Percentiles rank a stretch among this genome's conserved stretches.
phyloP scores from a whole-genome alignment of 1,140 invertebrate genomes.

The Asbolus verrucosus region DNA sequence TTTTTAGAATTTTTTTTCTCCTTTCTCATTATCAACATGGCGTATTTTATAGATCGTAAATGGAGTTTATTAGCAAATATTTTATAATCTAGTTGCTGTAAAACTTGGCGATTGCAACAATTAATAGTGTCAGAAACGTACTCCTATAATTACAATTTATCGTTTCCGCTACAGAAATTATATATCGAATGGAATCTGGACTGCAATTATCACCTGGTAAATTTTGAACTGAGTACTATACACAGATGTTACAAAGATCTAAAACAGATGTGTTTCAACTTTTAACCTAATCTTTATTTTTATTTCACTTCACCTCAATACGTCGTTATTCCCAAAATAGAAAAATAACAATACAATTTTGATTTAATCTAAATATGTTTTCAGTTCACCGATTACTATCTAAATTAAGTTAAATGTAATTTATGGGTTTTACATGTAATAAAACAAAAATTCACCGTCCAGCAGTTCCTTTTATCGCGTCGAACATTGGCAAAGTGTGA shows the following conservation, averaged over 20 bases:
- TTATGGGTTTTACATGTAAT: slow-evolving; percentile 30
- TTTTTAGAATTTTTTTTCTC: too few relatives aligned
- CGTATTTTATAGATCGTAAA: background rate
- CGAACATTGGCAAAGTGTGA: slow-evolving; percentile 47
- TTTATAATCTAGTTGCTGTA: slow-evolving; percentile 6
- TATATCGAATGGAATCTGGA: background rate
- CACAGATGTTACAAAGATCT: too few relatives aligned
- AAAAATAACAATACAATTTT: too few relatives aligned
- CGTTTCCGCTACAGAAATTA: slow-evolving; percentile 18
- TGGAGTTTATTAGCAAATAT: background rate
- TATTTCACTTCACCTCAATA: too few relatives aligned
- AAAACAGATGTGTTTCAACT: too few relatives aligned
- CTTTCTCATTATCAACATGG: too few relatives aligned
- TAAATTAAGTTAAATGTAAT: slow-evolving; percentile 26
- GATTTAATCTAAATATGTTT: too few relatives aligned
- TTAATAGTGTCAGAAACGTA: background rate
- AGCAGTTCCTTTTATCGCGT: slow-evolving; percentile 34
- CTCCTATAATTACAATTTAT: slow-evolving; percentile 6
- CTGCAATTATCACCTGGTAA: too few relatives aligned
- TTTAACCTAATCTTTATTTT: too few relatives aligned
- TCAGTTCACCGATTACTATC: too few relatives aligned
- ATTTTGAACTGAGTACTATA: too few relatives aligned
- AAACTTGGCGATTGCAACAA: slow-evolving; percentile 19
- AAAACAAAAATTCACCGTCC: slow-evolving; percentile 36
- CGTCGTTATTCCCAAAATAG: too few relatives aligned